A percentile compares a stretch with the other conserved stretches of the same genome.
Evolutionary conservation across 1,140 invertebrate species (phyloP).

Genomic region (Achatina immaculata): DNA sequence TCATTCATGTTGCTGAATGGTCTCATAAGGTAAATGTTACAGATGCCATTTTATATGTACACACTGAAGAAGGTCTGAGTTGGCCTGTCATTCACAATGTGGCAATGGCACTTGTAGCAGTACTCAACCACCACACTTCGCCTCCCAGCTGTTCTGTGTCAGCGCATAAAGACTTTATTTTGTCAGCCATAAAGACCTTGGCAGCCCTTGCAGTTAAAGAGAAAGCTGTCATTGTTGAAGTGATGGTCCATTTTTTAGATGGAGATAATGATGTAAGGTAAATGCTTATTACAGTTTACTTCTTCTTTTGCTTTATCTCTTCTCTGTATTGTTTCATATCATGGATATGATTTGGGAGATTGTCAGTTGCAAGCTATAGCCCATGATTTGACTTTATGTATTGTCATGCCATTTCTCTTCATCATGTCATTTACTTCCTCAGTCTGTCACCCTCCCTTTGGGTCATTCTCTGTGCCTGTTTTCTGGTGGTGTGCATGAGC

Average conservation of each 20-base stretch:
- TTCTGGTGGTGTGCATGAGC: too few relatives aligned
- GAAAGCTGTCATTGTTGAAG: slow-evolving; percentile 62
- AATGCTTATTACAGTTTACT: neutral
- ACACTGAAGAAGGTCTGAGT: slow-evolving; percentile 56
- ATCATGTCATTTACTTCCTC: too few relatives aligned
- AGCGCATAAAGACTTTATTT: slow-evolving; percentile 62
- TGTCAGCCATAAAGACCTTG: slow-evolving; percentile 56
- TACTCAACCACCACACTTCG: slow-evolving; percentile 58
- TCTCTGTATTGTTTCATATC: neutral
- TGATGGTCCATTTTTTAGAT: slow-evolving; percentile 66
- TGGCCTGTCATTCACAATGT: slow-evolving; percentile 47
- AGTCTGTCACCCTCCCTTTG: too few relatives aligned
- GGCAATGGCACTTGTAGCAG: slow-evolving; percentile 50
- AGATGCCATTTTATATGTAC: slow-evolving; percentile 58
- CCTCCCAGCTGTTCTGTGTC: slow-evolving; percentile 57
- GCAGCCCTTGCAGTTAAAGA: slow-evolving; percentile 54
- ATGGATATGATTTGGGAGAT: neutral
- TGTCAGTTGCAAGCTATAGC: neutral
- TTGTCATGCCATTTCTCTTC: too few relatives aligned
- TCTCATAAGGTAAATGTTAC: slow-evolving; percentile 54
- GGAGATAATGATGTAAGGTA: slow-evolving; percentile 69
- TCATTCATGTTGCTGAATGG: slow-evolving; percentile 59
- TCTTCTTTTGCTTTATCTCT: neutral
- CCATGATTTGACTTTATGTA: too few relatives aligned
- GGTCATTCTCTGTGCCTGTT: too few relatives aligned